Conservation (phyloP, 2,888 invertebrate species). For the Eudemis profundana region DNA sequence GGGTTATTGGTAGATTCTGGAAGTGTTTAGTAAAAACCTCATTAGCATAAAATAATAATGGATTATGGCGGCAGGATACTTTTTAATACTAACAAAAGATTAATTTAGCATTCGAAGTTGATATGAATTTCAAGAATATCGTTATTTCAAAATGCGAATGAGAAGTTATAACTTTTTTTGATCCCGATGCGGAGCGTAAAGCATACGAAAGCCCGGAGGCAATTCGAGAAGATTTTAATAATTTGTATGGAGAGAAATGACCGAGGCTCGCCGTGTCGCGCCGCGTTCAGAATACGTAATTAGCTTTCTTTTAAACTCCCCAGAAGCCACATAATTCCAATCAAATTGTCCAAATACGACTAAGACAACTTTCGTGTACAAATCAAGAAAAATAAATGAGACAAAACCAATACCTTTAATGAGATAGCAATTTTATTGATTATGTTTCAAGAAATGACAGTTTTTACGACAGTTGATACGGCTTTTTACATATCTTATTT, state of each 20-base stretch:
- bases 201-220: slow-evolving; percentile 43
- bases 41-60: not conserved
- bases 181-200: slow-evolving; percentile 28
- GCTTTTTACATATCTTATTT: slow-evolving; percentile 23
- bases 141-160: slow-evolving; percentile 16
- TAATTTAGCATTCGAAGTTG: slow-evolving; percentile 8
- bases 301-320: slow-evolving; percentile 65
- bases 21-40: not conserved
- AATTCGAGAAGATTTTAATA: slow-evolving; percentile 53
- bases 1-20: not conserved
- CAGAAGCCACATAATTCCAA: slow-evolving; percentile 62
- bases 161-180: slow-evolving; percentile 35
- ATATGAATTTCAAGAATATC: slow-evolving; percentile 10
- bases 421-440: slow-evolving; percentile 36
- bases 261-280: slow-evolving; percentile 53
- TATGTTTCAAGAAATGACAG: slow-evolving; percentile 25
- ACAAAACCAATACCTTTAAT: slow-evolving; percentile 19
- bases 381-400: slow-evolving; percentile 43
- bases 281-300: slow-evolving; percentile 68
- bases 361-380: slow-evolving; percentile 46
- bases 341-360: slow-evolving; percentile 71
- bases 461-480: slow-evolving; percentile 26
- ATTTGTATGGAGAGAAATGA: slow-evolving; percentile 56
- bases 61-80: not conserved
- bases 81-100: not conserved